Conservation (phyloP, 2,797 vertebrate species). For the Etheostoma nigrum region DNA sequence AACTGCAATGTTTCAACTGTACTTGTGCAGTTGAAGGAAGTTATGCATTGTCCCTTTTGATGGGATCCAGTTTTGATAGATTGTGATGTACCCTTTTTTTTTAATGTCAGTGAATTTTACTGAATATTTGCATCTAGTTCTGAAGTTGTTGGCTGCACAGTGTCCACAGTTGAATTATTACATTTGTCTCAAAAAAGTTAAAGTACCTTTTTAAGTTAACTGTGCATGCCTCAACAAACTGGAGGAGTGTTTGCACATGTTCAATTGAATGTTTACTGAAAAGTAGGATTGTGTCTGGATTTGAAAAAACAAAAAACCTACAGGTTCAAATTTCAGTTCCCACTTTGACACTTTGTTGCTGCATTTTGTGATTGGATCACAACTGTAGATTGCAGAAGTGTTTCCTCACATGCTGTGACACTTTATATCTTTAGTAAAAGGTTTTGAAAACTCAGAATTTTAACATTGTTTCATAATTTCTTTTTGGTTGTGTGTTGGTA, state of each 20-base stretch:
- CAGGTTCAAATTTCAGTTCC: slow-evolving; percentile 25
- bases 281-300: slow-evolving; percentile 15
- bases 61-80: slow-evolving; percentile 62
- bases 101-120: slow-evolving; percentile 35
- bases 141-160: slow-evolving; percentile 39
- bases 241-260: slow-evolving; percentile 26
- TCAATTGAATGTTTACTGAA: slow-evolving; percentile 1
- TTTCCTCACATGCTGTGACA: slow-evolving; percentile 49
- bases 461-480: slow-evolving; percentile 8
- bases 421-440: slow-evolving; percentile 49
- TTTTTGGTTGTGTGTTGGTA: background rate
- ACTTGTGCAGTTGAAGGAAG: slow-evolving; percentile 46
- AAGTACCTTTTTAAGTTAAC: slow-evolving; percentile 2
- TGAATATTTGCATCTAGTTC: slow-evolving; percentile 41
- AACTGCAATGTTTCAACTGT: slow-evolving; percentile 48
- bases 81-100: slow-evolving; percentile 33
- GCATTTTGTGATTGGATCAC: slow-evolving; percentile 26
- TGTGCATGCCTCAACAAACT: slow-evolving; percentile 28
- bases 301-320: slow-evolving; percentile 16
- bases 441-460: slow-evolving; percentile 27
- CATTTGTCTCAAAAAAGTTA: slow-evolving; percentile 19
- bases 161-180: slow-evolving; percentile 10
- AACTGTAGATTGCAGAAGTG: slow-evolving; percentile 32
- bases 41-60: slow-evolving; percentile 65
- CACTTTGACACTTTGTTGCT: slow-evolving; percentile 10